phyloP scores from a whole-genome alignment of 2,113 vertebrate genomes.

The Pongo abelii region DNA sequence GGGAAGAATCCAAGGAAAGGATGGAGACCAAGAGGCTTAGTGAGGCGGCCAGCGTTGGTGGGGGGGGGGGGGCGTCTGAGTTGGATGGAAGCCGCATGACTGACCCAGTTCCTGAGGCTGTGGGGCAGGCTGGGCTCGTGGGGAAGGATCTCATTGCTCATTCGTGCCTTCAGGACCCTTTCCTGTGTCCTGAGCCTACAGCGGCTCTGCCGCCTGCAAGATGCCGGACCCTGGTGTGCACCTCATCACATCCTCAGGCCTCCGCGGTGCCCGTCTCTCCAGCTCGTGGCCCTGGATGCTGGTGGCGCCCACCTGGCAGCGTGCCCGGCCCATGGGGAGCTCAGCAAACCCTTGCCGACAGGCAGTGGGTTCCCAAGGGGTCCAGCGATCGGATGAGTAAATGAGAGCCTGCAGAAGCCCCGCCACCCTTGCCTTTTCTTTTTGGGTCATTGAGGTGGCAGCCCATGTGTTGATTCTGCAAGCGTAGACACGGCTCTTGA shows the following conservation, averaged over 20 bases:
- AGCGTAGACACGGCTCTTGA: background rate
- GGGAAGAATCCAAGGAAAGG: background rate
- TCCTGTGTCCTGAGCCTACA: background rate
- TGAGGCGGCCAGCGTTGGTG: fast-evolving
- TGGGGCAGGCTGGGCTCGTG: fast-evolving
- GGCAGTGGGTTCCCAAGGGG: too few relatives aligned
- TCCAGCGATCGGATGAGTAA: fast-evolving
- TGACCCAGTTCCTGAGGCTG: background rate
- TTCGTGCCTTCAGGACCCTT: background rate
- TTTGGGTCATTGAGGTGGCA: fast-evolving
- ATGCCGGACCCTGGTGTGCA: too few relatives aligned
- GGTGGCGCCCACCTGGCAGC: too few relatives aligned
- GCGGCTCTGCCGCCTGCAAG: background rate
- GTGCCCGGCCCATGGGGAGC: fast-evolving
- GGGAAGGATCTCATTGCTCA: background rate
- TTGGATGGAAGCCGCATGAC: too few relatives aligned
- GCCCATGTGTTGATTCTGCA: background rate
- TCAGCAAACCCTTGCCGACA: too few relatives aligned
- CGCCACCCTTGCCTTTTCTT: fast-evolving
- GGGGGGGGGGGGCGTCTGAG: too few relatives aligned
- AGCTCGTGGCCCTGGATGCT: background rate
- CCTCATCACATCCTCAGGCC: too few relatives aligned
- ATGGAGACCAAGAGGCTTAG: background rate
- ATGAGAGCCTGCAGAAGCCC: background rate
- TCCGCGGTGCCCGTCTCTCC: fast-evolving